Evolutionary conservation across 2,888 invertebrate species (phyloP), one percentile per base, ranked within the genome.

Genomic region (Lasius fuliginosus): DNA sequence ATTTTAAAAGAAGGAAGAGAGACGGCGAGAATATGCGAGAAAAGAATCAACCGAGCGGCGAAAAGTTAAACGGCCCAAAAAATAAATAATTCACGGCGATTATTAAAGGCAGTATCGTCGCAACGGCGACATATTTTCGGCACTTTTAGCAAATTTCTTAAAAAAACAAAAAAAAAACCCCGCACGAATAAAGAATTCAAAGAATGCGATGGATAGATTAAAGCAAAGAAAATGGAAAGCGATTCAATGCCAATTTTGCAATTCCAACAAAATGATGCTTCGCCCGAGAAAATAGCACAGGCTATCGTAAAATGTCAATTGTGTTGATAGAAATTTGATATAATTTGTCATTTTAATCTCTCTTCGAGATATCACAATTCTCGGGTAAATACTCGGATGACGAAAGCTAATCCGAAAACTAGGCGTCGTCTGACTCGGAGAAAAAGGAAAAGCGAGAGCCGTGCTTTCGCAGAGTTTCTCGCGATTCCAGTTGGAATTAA

Each of bases 401-500:
- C 62, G 40, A 8, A 75, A 60, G 58, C 6, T 60, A 30, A 58
- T 73, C 42, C 9, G 18, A 30, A 23, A 42, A 62, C 42, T 69
- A 53, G 53, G 53, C 65, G 82, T 86, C 77, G 82, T 75, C 68
- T 62, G 76, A 23, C 33, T 23, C 33, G 27, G 27, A 71, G 71
- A 18, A 23, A 71, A 40, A 73, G 36, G 12, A 11, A 36, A 53
- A 58, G 33, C 5, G 40, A 73, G 40, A 53, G 11, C n/a, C 3
- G 5, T 36, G n/a, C 53, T 53, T 33, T 53, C 6, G 30, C 15
- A n/a, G 40, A 56, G 56, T 58, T 73, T 40, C 36, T n/a, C 53
- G 60, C 23, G 79, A 84, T 82, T 60, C 74, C 42, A 58, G 40
- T 27, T 30, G 36, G 33, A 53, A 69, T 69, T 69, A 69, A 0